Conservation (phyloP, 2,888 invertebrate species). For the Plebejus anna region DNA sequence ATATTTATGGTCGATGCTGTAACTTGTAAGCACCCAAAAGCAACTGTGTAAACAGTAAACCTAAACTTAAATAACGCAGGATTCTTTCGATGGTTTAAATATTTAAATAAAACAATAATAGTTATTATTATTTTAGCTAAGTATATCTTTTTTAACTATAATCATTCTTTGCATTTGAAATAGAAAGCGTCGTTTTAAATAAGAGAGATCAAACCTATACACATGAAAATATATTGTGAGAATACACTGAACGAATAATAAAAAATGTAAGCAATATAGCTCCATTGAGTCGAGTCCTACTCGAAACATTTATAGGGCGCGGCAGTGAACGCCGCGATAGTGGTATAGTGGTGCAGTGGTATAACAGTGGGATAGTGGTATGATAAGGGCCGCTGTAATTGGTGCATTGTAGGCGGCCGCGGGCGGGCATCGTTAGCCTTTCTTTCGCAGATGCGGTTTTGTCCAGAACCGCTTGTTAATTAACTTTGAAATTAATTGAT, state of each 20-base stretch:
- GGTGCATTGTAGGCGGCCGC: constrained; percentile 69
- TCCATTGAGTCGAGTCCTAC: constrained; percentile 37
- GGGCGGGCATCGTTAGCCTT: constrained; percentile 74
- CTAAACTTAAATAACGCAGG: no score
- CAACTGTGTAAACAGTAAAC: no score
- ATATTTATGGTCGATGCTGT: no score
- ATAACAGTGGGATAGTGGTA: not conserved
- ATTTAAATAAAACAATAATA: no score
- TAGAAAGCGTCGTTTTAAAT: no score
- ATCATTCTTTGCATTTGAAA: no score
- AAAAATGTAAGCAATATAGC: constrained; percentile 10
- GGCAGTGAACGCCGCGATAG: constrained; percentile 47
- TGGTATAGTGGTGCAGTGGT: not conserved
- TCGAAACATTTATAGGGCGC: constrained; percentile 41
- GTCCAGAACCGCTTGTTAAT: constrained; percentile 71
- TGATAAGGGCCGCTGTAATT: constrained; percentile 70
- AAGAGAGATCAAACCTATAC: no score
- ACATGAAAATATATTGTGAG: not conserved
- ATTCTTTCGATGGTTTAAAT: no score
- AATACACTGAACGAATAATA: not conserved
- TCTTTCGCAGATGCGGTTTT: constrained; percentile 73
- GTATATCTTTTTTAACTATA: no score
- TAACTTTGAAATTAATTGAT: constrained; percentile 81
- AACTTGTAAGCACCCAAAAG: no score
- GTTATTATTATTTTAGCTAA: no score